These are phyloP conservation scores for Aphelinus certus DNA, from an alignment of 1,140 invertebrate species.

Conservation along the genomic window DNA sequence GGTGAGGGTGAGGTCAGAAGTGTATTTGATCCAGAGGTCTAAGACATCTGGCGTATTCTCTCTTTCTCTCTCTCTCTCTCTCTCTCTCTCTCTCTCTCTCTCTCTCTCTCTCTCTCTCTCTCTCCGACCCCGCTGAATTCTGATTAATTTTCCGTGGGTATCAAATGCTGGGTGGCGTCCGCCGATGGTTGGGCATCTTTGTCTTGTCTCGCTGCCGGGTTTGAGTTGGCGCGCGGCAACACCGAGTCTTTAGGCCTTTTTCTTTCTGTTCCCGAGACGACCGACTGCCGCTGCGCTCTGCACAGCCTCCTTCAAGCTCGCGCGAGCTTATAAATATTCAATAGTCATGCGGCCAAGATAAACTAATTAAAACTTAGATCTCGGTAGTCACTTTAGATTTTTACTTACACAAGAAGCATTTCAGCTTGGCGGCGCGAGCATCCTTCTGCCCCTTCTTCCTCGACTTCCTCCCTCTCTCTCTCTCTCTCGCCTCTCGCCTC, in stretches of 20 bases:
- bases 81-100: neutral
- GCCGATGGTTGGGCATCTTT: too few species aligned
- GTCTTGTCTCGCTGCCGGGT: neutral
- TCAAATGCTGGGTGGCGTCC: too few species aligned
- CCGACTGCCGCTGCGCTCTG: too few species aligned
- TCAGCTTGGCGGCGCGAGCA: constrained; percentile 58
- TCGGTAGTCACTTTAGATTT: constrained; percentile 69
- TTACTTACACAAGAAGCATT: constrained; percentile 69
- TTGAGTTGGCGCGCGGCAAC: too few species aligned
- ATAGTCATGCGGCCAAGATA: constrained; percentile 68
- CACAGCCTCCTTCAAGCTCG: neutral
- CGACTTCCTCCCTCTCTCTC: too few species aligned
- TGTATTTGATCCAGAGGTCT: constrained; percentile 20
- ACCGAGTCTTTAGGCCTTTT: too few species aligned
- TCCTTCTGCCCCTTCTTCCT: too few species aligned
- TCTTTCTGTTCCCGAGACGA: too few species aligned
- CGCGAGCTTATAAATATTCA: constrained; percentile 66
- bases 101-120: constrained; percentile 28
- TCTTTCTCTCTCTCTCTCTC: constrained; percentile 33
- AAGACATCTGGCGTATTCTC: constrained; percentile 29
- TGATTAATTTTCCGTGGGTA: too few species aligned
- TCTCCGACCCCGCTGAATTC: neutral
- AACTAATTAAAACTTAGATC: constrained; percentile 69
- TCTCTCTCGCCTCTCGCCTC: too few species aligned
- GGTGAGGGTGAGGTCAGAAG: neutral